Conservation (phyloP, 2,888 invertebrate genomes). For the Machimus rusticus region DNA sequence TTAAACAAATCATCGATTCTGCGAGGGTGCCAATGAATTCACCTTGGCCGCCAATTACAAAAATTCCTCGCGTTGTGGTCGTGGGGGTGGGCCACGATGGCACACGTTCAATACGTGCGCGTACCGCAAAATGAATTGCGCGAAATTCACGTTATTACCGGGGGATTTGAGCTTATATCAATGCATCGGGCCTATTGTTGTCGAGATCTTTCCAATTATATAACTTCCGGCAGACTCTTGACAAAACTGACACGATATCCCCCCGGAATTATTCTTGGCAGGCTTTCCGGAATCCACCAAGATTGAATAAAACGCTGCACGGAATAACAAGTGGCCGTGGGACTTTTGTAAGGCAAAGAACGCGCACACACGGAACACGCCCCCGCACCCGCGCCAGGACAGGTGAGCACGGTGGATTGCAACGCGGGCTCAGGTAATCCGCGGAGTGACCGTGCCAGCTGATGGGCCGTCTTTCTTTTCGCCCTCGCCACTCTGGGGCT, state of each 20-base stretch:
- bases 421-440: not conserved
- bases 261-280: slow-evolving; percentile 13
- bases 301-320: not conserved
- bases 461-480: not conserved
- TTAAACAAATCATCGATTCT: not conserved
- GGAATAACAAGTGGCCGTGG: slow-evolving; percentile 19
- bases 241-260: slow-evolving; percentile 1
- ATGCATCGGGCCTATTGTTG: not conserved
- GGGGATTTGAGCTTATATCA: not conserved
- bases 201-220: slow-evolving; percentile 7
- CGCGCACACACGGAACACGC: not conserved
- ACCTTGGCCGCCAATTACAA: not conserved
- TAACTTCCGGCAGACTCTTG: slow-evolving; percentile 24
- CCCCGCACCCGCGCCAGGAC: not conserved
- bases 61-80: not conserved
- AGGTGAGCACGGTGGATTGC: not conserved
- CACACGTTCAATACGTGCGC: not conserved
- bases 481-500: not conserved
- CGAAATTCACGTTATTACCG: not conserved
- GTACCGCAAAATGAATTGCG: not conserved
- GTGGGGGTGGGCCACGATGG: not conserved
- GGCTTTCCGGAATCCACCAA: slow-evolving; percentile 9
- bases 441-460: not conserved
- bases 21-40: not conserved
- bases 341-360: not conserved